Percentiles rank a stretch among this genome's conserved stretches.
phyloP scores from a whole-genome alignment of 2,888 invertebrate genomes.

The Lycophotia porphyrea region DNA sequence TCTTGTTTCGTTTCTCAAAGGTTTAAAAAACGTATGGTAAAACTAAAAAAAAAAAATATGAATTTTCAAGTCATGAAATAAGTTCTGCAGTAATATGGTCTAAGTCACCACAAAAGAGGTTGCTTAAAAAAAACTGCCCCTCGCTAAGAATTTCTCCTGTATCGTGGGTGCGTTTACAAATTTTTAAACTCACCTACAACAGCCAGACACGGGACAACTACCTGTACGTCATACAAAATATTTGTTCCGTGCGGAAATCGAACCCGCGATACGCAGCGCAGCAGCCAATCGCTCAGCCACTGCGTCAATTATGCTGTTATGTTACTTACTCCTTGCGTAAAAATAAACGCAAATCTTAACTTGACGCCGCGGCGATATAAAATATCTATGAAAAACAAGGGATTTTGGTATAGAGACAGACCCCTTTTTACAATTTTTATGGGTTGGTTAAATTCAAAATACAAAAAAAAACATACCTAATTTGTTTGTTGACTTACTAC shows the following conservation, averaged over 20 bases:
- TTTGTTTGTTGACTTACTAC: conserved; percentile 10
- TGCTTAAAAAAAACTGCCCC: not conserved
- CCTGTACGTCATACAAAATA: not conserved
- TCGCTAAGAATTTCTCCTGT: not conserved
- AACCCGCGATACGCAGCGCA: not conserved
- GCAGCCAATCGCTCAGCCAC: not conserved
- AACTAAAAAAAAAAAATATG: not conserved
- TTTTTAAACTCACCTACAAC: not conserved
- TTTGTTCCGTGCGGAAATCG: not conserved
- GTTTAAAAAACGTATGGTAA: not conserved
- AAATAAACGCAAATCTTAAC: not conserved
- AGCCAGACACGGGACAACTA: not conserved
- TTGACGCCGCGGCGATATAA: not conserved
- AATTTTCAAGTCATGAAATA: not conserved
- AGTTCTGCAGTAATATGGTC: not conserved
- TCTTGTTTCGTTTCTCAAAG: no score
- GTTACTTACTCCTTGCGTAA: not conserved
- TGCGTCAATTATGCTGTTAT: not conserved
- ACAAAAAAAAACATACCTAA: not conserved
- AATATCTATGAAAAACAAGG: not conserved
- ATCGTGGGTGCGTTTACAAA: not conserved
- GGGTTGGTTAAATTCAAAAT: not conserved
- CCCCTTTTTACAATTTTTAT: not conserved
- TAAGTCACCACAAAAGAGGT: not conserved
- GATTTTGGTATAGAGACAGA: not conserved